phyloP scores from a whole-genome alignment of 2,113 vertebrate species.

The Aphelocoma coerulescens region DNA sequence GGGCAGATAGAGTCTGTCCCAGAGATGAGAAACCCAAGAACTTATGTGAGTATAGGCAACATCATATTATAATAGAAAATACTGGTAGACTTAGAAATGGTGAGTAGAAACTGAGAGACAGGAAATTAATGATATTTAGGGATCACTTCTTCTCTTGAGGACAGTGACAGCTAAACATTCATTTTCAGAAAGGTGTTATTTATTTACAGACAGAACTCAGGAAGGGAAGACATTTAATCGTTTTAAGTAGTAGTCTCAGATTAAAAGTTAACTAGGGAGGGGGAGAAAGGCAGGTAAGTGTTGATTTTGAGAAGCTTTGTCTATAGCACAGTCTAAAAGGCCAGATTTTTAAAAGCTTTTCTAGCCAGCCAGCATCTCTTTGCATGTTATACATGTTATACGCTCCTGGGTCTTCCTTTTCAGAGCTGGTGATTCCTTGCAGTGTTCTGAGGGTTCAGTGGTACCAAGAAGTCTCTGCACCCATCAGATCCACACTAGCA shows the following conservation, averaged over 20 bases:
- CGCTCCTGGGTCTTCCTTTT: not conserved
- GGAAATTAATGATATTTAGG: not conserved
- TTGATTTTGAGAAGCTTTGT: not conserved
- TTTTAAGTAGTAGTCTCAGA: not conserved
- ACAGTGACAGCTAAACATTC: not conserved
- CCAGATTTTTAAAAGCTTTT: not conserved
- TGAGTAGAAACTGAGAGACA: not conserved
- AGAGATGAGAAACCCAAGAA: not conserved
- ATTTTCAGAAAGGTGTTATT: not conserved
- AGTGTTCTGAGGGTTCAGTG: not conserved
- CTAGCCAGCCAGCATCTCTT: not conserved
- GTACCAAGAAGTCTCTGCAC: not conserved
- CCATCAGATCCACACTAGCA: not conserved
- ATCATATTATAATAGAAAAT: not conserved
- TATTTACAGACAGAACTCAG: not conserved
- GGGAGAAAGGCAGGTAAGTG: not conserved
- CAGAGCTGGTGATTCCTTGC: not conserved
- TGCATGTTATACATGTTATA: not conserved
- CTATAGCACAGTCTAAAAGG: not conserved
- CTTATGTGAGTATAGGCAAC: not conserved
- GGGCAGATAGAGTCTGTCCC: not conserved
- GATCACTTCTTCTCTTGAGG: not conserved
- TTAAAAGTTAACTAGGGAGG: not conserved
- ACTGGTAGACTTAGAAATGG: not conserved
- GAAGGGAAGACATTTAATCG: not conserved